Evolutionary conservation across 2,113 vertebrate species (phyloP), one percentile per base, ranked within the genome.

Genomic region (Trichechus manatus): DNA sequence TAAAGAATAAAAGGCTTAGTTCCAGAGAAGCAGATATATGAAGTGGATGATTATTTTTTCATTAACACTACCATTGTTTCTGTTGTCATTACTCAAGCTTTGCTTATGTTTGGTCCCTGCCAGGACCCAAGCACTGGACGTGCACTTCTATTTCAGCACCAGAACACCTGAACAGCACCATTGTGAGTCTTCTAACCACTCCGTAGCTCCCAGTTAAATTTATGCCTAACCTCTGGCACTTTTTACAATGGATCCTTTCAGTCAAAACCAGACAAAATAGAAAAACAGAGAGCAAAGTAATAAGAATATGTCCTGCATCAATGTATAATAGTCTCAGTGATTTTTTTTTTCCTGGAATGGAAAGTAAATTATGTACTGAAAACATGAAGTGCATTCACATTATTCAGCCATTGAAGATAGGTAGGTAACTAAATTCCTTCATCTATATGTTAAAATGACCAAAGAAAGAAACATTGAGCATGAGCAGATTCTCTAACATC

Each of bases 101-200:
- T 84, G 9, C 79, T 95, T 93, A 68, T 64, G 13, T 59, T 80
- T 75, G 11, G n/a, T 85, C 33, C 53, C 53, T 39, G 47, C 39
- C 66, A 82, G 47, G 27, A 97, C 39, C 25, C 36, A 61, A 89
- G 50, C 47, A 23, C 15, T 66, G 63, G 3, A 25, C 33, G 5
- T 68, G 72, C 42, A 44, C 7, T 31, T 92, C 23, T 81, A 6
- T 98, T 99, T 99, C 99, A 99, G 99, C 97, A 99, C 99, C 98
- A 98, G 97, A 86, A 98, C 97, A 93, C 98, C 97, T 98, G 99
- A 97, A 93, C 97, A 97, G 98, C 98, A 79, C 97, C 93, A 70
- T 59, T 96, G 94, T 86, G 68, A 79, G 77, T 66, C 13, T 83
- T 11, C 72, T n/a, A 80, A 90, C 98, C 98, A 97, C 96, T 88